These are phyloP conservation scores for Bombyx mori DNA, from an alignment of 1,140 invertebrate genomes.

Conservation along the genomic window DNA sequence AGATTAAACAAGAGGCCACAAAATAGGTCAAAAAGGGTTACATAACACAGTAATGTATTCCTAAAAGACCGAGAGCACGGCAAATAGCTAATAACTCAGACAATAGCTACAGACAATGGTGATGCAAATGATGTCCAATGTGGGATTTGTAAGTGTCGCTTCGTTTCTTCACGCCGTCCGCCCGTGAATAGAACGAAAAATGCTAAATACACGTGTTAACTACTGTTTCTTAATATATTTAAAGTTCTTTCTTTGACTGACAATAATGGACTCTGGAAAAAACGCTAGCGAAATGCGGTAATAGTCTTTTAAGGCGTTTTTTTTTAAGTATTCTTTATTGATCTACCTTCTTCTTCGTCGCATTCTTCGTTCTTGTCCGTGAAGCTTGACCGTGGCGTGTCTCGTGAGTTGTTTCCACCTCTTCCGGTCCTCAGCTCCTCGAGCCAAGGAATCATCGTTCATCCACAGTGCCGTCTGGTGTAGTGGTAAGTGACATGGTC, in stretches of 20 bases:
- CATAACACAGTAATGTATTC: conserved; percentile 8
- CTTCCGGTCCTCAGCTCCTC: too few species aligned
- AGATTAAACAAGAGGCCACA: not conserved
- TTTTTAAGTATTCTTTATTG: too few species aligned
- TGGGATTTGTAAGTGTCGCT: conserved; percentile 2
- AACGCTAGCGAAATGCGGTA: too few species aligned
- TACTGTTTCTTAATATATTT: not conserved
- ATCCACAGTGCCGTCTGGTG: too few species aligned
- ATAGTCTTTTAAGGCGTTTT: too few species aligned
- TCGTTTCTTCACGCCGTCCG: conserved; percentile 1
- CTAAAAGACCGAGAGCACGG: not conserved
- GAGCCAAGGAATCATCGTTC: too few species aligned
- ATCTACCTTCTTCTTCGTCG: too few species aligned
- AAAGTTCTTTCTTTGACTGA: not conserved
- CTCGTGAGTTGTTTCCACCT: too few species aligned
- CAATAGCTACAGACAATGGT: conserved; percentile 5
- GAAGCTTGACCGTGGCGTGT: too few species aligned
- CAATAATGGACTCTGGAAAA: too few species aligned
- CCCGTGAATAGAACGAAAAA: conserved; percentile 3
- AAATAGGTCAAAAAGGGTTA: conserved; percentile 7
- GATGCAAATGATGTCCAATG: conserved; percentile 6
- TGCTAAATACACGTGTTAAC: conserved; percentile 7
- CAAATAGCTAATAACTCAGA: conserved; percentile 3
- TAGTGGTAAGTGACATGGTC: too few species aligned
- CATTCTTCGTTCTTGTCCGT: too few species aligned